phyloP scores from a whole-genome alignment of 2,888 invertebrate species.

The Tenthredo distinguenda region DNA sequence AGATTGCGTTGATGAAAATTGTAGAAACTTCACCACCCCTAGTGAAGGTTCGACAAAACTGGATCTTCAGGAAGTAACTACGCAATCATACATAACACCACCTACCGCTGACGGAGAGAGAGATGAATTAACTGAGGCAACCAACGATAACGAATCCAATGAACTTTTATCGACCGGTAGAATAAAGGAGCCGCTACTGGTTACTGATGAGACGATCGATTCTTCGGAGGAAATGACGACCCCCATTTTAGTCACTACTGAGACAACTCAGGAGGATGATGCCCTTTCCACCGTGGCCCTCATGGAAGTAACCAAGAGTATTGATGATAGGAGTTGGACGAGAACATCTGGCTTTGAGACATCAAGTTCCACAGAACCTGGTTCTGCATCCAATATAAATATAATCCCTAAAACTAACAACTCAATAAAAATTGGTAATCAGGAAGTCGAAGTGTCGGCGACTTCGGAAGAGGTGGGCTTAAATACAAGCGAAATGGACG shows the following conservation, averaged over 20 bases:
- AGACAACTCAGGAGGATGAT: not conserved
- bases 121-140: constrained; percentile 4
- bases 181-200: not conserved
- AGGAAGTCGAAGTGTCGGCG: not conserved
- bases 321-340: not conserved
- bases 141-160: not conserved
- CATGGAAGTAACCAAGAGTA: not conserved
- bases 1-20: constrained; percentile 12
- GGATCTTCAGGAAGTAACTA: not conserved
- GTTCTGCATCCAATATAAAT: not conserved
- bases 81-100: not conserved
- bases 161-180: not conserved
- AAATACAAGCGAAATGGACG: not conserved
- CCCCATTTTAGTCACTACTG: not conserved
- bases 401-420: not conserved
- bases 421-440: not conserved
- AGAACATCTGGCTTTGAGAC: not conserved
- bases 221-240: not conserved
- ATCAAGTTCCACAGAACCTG: not conserved
- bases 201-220: not conserved
- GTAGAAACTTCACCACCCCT: not conserved
- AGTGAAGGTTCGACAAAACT: not conserved
- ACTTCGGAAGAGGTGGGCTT: not conserved
- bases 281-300: not conserved
- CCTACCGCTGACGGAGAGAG: constrained; percentile 19